Percentiles rank a stretch among this genome's conserved stretches.
Evolutionary conservation across 2,888 invertebrate genomes (phyloP).

Genomic region (Amphipoea lucens): DNA sequence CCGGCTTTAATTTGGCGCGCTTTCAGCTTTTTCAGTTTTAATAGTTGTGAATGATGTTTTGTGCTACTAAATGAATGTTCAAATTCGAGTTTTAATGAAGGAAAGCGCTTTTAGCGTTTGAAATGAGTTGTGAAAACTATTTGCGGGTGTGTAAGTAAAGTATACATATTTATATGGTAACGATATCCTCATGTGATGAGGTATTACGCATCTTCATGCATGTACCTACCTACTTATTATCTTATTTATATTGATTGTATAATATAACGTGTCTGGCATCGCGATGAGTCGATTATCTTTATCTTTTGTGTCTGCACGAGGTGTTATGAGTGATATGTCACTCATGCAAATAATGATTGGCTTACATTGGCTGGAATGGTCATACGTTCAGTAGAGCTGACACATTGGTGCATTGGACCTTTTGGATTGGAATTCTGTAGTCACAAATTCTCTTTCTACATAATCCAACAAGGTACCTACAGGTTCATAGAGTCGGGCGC

Average conservation of each 20-base stretch:
- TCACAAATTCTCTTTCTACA: not conserved
- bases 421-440: not conserved
- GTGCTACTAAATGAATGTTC: conserved; percentile 19
- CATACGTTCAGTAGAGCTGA: not conserved
- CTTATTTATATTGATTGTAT: conserved; percentile 26
- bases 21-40: conserved; percentile 27
- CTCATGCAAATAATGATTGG: conserved; percentile 1
- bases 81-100: not conserved
- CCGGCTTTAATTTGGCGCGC: conserved; percentile 31
- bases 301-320: conserved; percentile 5
- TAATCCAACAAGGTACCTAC: not conserved
- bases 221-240: not conserved
- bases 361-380: not conserved
- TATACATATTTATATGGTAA: not conserved
- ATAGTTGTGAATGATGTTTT: conserved; percentile 23
- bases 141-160: not conserved
- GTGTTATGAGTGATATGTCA: not conserved
- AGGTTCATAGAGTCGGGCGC: not conserved
- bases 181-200: not conserved
- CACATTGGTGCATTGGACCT: not conserved
- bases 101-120: not conserved
- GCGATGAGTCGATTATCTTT: conserved; percentile 21
- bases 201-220: conserved; percentile 13
- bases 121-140: conserved; percentile 8
- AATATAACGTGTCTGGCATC: conserved; percentile 46